Evolutionary conservation across 1,140 invertebrate species (phyloP), one percentile per base, ranked within the genome.

Genomic region (Drosophila mojavensis): DNA sequence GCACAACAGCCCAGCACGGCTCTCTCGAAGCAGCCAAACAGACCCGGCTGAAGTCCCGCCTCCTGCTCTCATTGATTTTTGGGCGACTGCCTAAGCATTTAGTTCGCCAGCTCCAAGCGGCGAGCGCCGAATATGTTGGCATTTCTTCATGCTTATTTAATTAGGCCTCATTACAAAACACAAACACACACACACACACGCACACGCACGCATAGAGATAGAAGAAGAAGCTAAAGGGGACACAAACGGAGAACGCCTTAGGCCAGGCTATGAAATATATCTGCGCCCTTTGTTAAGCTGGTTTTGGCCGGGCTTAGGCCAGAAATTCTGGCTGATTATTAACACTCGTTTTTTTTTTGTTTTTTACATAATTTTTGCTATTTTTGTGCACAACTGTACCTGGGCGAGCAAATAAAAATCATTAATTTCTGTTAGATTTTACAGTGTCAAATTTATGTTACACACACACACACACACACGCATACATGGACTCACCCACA

Each of bases 371-470:
- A 24, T 59, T 64, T 76, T 67, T 75, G 71, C 63, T 54, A 72
- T 53, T 80, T 78, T 78, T 70, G 81, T 48, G 51, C 53, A 7
- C 78, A 89, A 88, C 84, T 88, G 84, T 88, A 88, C 67, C 11
- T 45, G 10, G 10, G 36, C 36, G 4, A 9, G 3, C 51, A 63
- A 69, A 70, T 50, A 78, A 69, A 75, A 88, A 89, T 80, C 84
- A 88, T 89, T 88, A 88, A 84, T 88, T 89, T 88, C 78, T 65
- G 72, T 89, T 89, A 88, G 80, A 88, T 90, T 51, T 60, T 48
- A 75, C 66, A 75, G 73, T 75, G 83, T 88, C 80, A 84, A 89
- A 84, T 84, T 88, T 80, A 71, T 83, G 64, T 78, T 71, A 24
- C 45, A 28, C 24, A 20, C 67, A 26, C 41, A 26, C 41, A 50